Percentiles rank a stretch among this genome's conserved stretches.
Evolutionary conservation across 2,797 vertebrate species (phyloP).

Genomic region (Argya squamiceps): DNA sequence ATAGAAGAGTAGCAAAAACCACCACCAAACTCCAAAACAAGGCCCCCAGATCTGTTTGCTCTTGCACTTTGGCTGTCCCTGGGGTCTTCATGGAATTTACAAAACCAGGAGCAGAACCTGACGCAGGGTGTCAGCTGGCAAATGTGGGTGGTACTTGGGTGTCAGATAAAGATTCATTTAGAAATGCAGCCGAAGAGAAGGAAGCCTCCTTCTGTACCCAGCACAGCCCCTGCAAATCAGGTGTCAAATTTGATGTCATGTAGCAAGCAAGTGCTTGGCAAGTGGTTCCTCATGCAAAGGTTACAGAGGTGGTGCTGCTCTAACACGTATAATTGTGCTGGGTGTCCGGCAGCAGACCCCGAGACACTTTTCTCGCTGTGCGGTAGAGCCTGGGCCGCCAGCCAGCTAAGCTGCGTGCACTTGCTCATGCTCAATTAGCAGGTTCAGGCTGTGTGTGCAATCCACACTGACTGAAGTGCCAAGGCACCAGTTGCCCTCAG

Average conservation of each 20-base stretch:
- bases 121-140: background rate
- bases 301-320: background rate
- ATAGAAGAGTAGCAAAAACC: background rate
- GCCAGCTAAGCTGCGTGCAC: background rate
- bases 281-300: fast-evolving
- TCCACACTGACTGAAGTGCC: background rate
- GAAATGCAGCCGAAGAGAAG: background rate
- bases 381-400: background rate
- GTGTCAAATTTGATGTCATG: background rate
- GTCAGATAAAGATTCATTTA: conserved; percentile 11
- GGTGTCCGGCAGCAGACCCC: background rate
- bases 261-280: background rate
- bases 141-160: background rate
- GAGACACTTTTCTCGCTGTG: background rate
- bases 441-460: background rate
- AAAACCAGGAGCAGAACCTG: background rate
- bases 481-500: conserved; percentile 21
- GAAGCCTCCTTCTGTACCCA: background rate
- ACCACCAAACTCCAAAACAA: background rate
- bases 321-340: fast-evolving
- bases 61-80: background rate
- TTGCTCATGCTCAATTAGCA: conserved; percentile 4
- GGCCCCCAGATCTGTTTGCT: background rate
- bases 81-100: background rate
- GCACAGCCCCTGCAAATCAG: background rate